A percentile compares a stretch with the other conserved stretches of the same genome.
Evolutionary conservation across 2,113 vertebrate species (phyloP).

Genomic region (Murina feae): DNA sequence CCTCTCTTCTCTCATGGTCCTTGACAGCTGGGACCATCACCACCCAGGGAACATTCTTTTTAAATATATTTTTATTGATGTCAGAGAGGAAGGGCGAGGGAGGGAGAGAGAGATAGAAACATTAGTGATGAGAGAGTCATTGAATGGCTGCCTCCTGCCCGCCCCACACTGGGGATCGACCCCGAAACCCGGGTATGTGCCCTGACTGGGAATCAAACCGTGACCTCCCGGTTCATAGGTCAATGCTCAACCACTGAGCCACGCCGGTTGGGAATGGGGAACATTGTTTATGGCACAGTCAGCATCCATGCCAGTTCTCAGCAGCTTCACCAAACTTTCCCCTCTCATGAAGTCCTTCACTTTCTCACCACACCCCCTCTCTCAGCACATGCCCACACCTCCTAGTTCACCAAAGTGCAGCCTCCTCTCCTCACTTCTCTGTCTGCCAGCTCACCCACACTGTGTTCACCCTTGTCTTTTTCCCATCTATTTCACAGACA

Average conservation of each 20-base stretch:
- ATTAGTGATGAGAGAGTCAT: too few species aligned
- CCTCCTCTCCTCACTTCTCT: neutral
- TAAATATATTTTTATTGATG: too few species aligned
- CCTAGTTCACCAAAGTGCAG: neutral
- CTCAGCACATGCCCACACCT: neutral
- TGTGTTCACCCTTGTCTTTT: neutral
- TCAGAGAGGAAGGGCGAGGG: too few species aligned
- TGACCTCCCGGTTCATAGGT: too few species aligned
- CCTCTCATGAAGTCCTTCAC: neutral
- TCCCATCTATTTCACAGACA: neutral
- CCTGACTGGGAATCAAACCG: too few species aligned
- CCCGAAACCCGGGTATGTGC: too few species aligned
- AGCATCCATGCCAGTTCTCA: neutral
- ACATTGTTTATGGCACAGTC: neutral
- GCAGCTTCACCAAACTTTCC: neutral
- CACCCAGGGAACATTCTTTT: neutral
- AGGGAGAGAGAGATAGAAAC: too few species aligned
- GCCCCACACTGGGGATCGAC: too few species aligned
- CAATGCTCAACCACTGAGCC: too few species aligned
- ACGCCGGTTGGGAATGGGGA: too few species aligned
- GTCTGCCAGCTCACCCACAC: neutral
- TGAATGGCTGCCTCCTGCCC: too few species aligned
- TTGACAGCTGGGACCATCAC: neutral
- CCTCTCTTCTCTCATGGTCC: neutral
- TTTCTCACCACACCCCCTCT: rapidly evolving